Percentiles rank a stretch among this genome's conserved stretches.
Conservation (phyloP, 2,797 vertebrate species). For the Brachyrhaphis roseni region DNA sequence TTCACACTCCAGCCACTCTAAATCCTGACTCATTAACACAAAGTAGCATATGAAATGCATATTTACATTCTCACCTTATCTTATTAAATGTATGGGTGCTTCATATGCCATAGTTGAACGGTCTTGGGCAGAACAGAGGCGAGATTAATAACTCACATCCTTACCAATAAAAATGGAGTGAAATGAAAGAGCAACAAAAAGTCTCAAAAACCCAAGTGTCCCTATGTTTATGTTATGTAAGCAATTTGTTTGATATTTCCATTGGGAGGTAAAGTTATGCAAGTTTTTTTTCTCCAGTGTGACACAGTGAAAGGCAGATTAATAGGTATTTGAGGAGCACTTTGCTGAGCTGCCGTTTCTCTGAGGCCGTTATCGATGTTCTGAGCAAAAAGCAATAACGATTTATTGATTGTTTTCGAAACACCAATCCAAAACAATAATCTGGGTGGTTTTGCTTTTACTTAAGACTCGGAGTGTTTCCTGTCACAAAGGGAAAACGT, state of each 20-base stretch:
- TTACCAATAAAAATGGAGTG: constrained; percentile 52
- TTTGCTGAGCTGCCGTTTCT: constrained; percentile 30
- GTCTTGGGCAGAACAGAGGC: constrained; percentile 43
- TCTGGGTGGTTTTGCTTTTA: constrained; percentile 38
- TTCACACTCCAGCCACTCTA: neutral
- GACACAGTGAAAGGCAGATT: constrained; percentile 35
- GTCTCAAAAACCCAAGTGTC: constrained; percentile 10
- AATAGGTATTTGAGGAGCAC: constrained; percentile 41
- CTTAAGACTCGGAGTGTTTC: constrained; percentile 39
- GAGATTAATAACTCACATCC: constrained; percentile 60
- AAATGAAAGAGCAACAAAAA: constrained; percentile 19
- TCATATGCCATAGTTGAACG: constrained; percentile 64
- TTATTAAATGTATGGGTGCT: constrained; percentile 65
- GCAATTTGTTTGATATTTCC: constrained; percentile 40
- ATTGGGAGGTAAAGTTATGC: constrained; percentile 47
- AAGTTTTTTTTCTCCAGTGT: constrained; percentile 47
- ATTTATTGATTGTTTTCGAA: constrained; percentile 48
- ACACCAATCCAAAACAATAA: constrained; percentile 46
- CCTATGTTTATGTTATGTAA: constrained; percentile 45
- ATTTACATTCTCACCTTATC: constrained; percentile 57
- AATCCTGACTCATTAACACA: neutral
- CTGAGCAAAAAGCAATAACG: constrained; percentile 41
- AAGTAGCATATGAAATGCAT: neutral
- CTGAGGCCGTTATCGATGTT: constrained; percentile 29
- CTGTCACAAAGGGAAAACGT: constrained; percentile 23